Evolutionary conservation across 2,888 invertebrate genomes (phyloP), one percentile per base, ranked within the genome.

Genomic region (Aphodius sticticus): DNA sequence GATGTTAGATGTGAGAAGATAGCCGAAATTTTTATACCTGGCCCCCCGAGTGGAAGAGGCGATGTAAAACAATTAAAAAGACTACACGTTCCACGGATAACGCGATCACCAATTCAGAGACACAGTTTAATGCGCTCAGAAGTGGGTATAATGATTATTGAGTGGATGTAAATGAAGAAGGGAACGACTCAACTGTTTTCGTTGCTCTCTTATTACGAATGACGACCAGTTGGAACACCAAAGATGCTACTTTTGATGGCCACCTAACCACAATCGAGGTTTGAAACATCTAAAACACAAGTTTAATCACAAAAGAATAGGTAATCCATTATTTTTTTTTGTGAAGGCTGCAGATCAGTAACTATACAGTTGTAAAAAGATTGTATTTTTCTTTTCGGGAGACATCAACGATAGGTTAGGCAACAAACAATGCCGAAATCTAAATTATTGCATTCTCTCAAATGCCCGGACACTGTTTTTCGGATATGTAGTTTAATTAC

Each of bases 11-110:
- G 53, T 5, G 53, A 53, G 53, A 53, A 53, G 53, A 53, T 53
- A 53, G 53, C 53, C 53, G 53, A 53, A 53, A 53, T 53, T 53
- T 53, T 53, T 53, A 53, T 74, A 74, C 74, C 74, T 74, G 74
- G 74, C 15, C 71, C 35, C 74, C 74, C 53, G 53, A 53, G 53
- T 53, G 53, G 53, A 53, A 53, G 35, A 74, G 35, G n/a, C 37
- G 36, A 36, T 74, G 74, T 74, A 74, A 74, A 74, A 74, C 74
- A 74, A 74, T 74, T 74, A 74, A 74, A 74, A 74, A 74, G 37
- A 37, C 36, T n/a, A 36, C 74, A 37, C 35, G 74, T 74, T 53
- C 53, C 53, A 53, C 74, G 74, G 74, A 74, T 74, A 74, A 74
- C 74, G 35, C 74, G n/a, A 35, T 53, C 53, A 37, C 74, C 74